phyloP scores from a whole-genome alignment of 1,140 invertebrate genomes.

The Alviniconcha marisindica region DNA sequence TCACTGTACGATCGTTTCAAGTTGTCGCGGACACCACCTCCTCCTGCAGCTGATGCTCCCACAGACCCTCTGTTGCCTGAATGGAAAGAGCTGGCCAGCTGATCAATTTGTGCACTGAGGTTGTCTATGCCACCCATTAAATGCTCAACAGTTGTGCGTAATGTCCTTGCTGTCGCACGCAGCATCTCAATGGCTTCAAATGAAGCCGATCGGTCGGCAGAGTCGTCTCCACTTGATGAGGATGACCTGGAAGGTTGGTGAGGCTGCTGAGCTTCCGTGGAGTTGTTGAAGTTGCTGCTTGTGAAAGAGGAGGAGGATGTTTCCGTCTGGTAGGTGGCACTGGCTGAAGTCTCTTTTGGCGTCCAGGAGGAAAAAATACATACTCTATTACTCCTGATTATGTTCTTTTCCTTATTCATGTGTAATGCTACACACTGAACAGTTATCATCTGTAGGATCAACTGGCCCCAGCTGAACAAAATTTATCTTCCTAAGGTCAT shows the following conservation, averaged over 20 bases:
- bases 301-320: too few relatives aligned
- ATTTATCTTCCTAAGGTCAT: too few relatives aligned
- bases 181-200: conserved; percentile 7
- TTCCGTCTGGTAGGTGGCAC: neutral
- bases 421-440: too few relatives aligned
- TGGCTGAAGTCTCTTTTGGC: neutral
- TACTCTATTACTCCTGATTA: too few relatives aligned
- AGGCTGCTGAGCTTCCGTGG: too few relatives aligned
- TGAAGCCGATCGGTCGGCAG: neutral
- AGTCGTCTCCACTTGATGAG: too few relatives aligned
- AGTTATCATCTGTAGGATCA: too few relatives aligned
- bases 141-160: neutral
- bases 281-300: too few relatives aligned
- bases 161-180: neutral
- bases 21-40: neutral
- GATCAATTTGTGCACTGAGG: conserved; percentile 21
- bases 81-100: neutral
- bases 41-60: neutral
- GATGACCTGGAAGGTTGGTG: too few relatives aligned
- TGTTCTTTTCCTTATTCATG: too few relatives aligned
- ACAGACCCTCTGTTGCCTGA: neutral
- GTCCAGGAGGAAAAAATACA: too few relatives aligned
- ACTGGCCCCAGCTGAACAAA: too few relatives aligned
- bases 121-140: neutral
- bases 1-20: conserved; percentile 1